Base-by-base conservation (phyloP, 2,888 invertebrate genomes). In the Noctua fimbriata region DNA sequence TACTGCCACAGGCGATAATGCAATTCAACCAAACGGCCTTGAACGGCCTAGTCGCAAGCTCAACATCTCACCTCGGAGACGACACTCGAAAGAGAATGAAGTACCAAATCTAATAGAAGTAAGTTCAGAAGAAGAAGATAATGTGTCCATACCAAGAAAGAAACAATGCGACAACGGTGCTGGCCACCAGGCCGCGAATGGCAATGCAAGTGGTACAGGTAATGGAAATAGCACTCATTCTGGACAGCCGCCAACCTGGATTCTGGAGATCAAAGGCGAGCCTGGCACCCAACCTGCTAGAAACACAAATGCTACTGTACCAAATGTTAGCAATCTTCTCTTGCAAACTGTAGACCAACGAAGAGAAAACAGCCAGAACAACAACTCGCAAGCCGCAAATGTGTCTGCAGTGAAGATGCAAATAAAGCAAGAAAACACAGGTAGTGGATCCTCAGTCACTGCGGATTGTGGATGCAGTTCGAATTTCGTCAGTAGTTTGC, bases 71-170 rank as follows among this genome's bases (percentile, higher is more conserved):
- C 96, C 97, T 2, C 90, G 96, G 74, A 93, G 95, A 84, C 92
- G 96, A 80, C 94, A 94, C 49, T 95, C 96, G 24, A 95, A 94
- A 89, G 96, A 96, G 80, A 94, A 91, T 91, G 94, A 94, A 84
- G 83, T 92, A 87, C 86, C 93, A 72, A 94, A 94, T 92, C 92
- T 94, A 76, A 97, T 97, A 89, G 97, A 96, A 92, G 94, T 97
- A 4, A 97, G 97, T 89, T 97, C 97, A 70, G 97, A 97, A 86
- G 97, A 97, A 76, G 97, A 97, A 88, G 97, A 97, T 60, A 93
- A 94, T 91, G 88, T 89, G 41, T 86, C 92, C 49, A 85, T 87
- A 47, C 94, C 94, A n/a, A 93, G 93, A 84, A 95, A 94, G 83
- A 94, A 93, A 77, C 94, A 90, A 79, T 91, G 92, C 90, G 93